Percentiles rank a stretch among this genome's conserved stretches.
Evolutionary conservation across 2,113 vertebrate species (phyloP).

Genomic region (Gyps fulvus): DNA sequence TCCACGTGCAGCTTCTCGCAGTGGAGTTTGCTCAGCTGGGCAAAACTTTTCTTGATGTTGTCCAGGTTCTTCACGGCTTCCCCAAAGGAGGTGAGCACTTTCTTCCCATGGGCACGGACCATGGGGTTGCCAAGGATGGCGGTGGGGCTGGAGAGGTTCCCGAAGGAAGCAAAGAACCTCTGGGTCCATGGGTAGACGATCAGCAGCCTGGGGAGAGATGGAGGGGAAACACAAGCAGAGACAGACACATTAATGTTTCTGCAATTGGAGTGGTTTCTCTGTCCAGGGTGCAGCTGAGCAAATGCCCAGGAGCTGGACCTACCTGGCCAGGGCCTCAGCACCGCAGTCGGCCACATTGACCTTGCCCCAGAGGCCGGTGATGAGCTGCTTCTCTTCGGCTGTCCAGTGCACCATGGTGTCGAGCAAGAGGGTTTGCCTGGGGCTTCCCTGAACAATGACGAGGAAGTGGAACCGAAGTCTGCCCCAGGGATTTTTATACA

Average conservation of each 20-base stretch:
- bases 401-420: slow-evolving; percentile 67
- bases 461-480: not conserved
- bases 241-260: too few species aligned
- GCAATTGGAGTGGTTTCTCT: fast-evolving
- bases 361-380: not conserved
- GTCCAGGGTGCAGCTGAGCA: not conserved
- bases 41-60: slow-evolving; percentile 73
- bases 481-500: slow-evolving; percentile 3
- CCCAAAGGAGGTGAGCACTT: slow-evolving; percentile 78
- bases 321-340: slow-evolving; percentile 59
- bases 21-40: slow-evolving; percentile 80
- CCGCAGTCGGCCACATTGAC: not conserved
- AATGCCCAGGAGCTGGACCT: not conserved
- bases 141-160: too few species aligned
- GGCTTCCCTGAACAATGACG: not conserved
- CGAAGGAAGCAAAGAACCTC: too few species aligned
- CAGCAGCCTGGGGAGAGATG: too few species aligned
- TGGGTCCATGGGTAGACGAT: too few species aligned
- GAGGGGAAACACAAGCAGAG: not conserved
- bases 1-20: slow-evolving; percentile 86
- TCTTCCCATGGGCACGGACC: slow-evolving; percentile 76
- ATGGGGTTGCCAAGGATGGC: slow-evolving; percentile 74
- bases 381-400: slow-evolving; percentile 14
- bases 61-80: slow-evolving; percentile 77
- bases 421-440: not conserved